Conservation (phyloP, 2,888 invertebrate species). For the Troilus luridus region DNA sequence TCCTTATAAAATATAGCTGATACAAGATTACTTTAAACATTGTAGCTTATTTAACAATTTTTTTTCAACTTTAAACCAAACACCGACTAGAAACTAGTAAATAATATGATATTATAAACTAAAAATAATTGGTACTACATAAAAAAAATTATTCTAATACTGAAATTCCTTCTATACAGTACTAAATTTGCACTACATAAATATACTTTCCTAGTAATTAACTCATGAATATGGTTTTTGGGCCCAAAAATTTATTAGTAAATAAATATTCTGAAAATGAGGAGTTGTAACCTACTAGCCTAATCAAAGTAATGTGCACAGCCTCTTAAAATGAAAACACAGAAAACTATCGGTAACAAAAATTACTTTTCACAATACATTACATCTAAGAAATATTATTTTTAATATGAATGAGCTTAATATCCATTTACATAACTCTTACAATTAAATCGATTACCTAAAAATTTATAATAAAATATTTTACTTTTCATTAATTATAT, state of each 20-base stretch:
- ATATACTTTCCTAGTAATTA: not conserved
- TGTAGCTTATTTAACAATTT: not conserved
- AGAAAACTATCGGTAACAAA: constrained; percentile 4
- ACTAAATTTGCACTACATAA: not conserved
- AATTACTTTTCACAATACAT: not conserved
- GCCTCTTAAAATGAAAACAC: constrained; percentile 9
- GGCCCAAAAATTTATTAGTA: not conserved
- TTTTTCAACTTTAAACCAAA: not conserved
- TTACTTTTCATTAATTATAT: constrained; percentile 28
- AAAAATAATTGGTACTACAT: not conserved
- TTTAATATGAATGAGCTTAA: not conserved
- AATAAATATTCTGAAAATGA: not conserved
- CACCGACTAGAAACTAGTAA: not conserved
- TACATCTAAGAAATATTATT: not conserved
- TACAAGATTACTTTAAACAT: not conserved
- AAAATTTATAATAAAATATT: constrained; percentile 45
- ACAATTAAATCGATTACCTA: not conserved
- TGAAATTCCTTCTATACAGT: not conserved
- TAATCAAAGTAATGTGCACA: constrained; percentile 43
- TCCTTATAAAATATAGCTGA: not conserved
- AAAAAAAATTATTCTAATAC: constrained; percentile 7
- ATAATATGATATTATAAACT: not conserved
- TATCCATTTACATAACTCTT: constrained; percentile 10
- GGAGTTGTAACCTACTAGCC: not conserved
- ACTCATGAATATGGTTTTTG: not conserved